These are phyloP conservation scores for Petrolisthes manimaculis DNA, from an alignment of 2,888 invertebrate genomes.

Conservation along the genomic window DNA sequence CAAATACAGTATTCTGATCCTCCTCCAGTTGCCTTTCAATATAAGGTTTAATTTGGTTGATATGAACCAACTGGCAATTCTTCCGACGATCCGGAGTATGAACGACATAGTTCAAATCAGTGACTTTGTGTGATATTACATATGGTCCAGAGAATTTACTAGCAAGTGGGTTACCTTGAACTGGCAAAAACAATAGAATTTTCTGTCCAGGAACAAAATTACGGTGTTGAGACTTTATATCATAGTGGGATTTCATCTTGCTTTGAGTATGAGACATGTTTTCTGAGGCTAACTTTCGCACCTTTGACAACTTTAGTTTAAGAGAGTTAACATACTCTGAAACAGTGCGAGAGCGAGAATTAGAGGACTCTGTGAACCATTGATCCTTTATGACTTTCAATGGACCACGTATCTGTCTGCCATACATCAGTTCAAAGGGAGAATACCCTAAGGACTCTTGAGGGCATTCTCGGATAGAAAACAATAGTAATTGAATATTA, in stretches of 20 bases:
- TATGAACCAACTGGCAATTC: not conserved
- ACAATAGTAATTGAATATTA: not conserved
- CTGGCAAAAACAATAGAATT: not conserved
- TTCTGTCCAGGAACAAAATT: not conserved
- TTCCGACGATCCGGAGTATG: not conserved
- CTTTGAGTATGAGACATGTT: not conserved
- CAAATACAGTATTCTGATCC: not conserved
- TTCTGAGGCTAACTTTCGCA: constrained; percentile 6
- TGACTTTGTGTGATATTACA: not conserved
- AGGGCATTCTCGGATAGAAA: constrained; percentile 2
- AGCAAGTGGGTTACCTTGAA: not conserved
- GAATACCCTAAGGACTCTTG: constrained; percentile 24
- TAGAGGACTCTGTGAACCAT: not conserved
- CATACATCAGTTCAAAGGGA: constrained; percentile 11
- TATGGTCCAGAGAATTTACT: constrained; percentile 16
- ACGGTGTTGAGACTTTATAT: not conserved
- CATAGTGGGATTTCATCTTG: constrained; percentile 7
- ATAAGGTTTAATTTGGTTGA: constrained; percentile 2
- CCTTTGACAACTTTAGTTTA: not conserved
- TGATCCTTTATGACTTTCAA: constrained; percentile 11
- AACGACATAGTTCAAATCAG: constrained; percentile 6
- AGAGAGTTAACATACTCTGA: not conserved
- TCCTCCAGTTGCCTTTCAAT: not conserved
- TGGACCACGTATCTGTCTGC: not conserved
- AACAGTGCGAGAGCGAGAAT: not conserved